Conservation (phyloP, 2,888 invertebrate genomes). For the Lepidocyrtinus sp. region DNA sequence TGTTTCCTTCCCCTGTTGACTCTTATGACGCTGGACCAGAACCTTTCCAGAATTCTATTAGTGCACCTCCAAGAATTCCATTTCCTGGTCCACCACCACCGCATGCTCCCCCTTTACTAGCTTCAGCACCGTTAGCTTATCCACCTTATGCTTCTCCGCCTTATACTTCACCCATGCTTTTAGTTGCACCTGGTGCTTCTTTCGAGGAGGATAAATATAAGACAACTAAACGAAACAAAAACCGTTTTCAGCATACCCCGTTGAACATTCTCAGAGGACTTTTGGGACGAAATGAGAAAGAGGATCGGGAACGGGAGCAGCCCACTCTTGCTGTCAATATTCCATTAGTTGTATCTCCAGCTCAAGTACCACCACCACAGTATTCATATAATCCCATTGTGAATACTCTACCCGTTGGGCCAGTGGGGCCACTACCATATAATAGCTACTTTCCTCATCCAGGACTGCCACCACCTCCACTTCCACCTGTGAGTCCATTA, state of each 20-base stretch:
- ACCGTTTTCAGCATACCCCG: constrained; percentile 51
- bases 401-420: constrained; percentile 6
- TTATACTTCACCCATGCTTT: constrained; percentile 3
- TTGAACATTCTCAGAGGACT: constrained; percentile 47
- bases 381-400: constrained; percentile 7
- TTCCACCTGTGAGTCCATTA: constrained; percentile 14
- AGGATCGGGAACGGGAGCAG: constrained; percentile 15
- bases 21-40: constrained; percentile 18
- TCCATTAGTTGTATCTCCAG: constrained; percentile 21
- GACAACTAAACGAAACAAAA: constrained; percentile 46
- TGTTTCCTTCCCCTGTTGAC: constrained; percentile 21
- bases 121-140: not conserved
- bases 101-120: not conserved
- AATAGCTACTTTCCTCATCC: not conserved
- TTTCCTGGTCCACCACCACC: constrained; percentile 18
- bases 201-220: constrained; percentile 12
- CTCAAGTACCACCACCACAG: constrained; percentile 26
- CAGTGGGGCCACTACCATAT: not conserved
- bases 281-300: constrained; percentile 25
- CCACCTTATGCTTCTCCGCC: not conserved
- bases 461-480: constrained; percentile 24
- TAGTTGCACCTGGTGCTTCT: not conserved
- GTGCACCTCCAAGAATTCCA: no score
- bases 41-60: not conserved
- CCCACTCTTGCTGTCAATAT: constrained; percentile 27